Evolutionary conservation across 2,888 invertebrate species (phyloP).

Genomic region (Netelia virgata): DNA sequence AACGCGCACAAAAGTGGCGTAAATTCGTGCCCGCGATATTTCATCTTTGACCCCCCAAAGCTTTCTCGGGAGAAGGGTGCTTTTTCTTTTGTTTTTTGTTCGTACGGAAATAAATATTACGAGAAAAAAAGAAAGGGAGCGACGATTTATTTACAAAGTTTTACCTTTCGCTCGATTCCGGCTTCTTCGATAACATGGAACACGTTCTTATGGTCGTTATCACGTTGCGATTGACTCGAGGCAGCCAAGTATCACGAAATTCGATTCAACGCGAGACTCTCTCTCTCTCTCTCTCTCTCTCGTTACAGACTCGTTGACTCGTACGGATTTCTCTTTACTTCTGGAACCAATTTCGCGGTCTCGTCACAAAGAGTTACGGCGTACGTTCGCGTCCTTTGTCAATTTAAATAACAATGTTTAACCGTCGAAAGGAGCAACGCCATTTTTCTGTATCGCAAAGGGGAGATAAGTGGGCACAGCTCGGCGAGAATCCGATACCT

Average conservation of each 20-base stretch:
- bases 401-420: conserved; percentile 30
- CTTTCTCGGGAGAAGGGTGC: not conserved
- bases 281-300: too few species aligned
- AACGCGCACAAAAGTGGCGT: not conserved
- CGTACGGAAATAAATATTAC: too few species aligned
- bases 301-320: not conserved
- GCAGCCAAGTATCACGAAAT: not conserved
- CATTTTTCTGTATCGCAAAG: not conserved
- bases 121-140: too few species aligned
- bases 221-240: not conserved
- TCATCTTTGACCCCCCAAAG: not conserved
- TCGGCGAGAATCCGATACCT: not conserved
- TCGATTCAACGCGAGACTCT: not conserved
- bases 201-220: not conserved
- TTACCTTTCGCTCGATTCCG: not conserved
- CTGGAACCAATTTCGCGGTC: conserved; percentile 10
- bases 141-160: not conserved
- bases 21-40: not conserved
- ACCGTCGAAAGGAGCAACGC: not conserved
- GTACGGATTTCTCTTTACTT: not conserved
- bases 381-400: not conserved
- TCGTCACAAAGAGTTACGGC: conserved; percentile 23
- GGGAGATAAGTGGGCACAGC: conserved; percentile 1
- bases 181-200: not conserved
- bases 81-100: too few species aligned